A percentile compares a stretch with the other conserved stretches of the same genome.
phyloP scores from a whole-genome alignment of 2,113 vertebrate genomes.

The Cryptomyrus ogoouensis region DNA sequence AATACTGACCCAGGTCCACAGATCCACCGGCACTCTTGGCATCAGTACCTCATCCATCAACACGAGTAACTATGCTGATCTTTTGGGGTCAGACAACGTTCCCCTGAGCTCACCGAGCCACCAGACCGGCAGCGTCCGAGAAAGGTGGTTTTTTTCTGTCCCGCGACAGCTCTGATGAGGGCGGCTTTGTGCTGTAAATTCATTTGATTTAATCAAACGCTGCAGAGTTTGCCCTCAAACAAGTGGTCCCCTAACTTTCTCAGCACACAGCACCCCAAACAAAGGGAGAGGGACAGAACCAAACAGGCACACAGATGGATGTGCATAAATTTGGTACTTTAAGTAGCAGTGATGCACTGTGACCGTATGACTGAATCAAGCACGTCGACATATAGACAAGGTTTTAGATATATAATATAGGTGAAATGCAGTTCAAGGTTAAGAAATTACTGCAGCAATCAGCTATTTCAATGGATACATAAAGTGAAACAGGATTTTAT shows the following conservation, averaged over 20 bases:
- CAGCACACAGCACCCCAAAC: neutral
- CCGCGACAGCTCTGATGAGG: neutral
- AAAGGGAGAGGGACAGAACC: too few relatives aligned
- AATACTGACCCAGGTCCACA: neutral
- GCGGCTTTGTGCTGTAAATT: neutral
- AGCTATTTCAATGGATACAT: neutral
- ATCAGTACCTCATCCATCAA: neutral
- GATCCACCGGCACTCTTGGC: neutral
- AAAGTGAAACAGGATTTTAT: neutral
- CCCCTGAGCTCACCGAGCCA: neutral
- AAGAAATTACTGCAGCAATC: neutral
- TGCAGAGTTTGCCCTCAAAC: neutral
- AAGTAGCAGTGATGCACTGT: neutral
- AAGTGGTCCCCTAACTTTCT: neutral
- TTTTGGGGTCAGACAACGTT: constrained; percentile 2
- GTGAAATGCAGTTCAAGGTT: neutral
- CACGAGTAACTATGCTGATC: neutral
- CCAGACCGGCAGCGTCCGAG: neutral
- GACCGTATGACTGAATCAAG: neutral
- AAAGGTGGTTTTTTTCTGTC: neutral
- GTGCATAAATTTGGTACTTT: neutral
- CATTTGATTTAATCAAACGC: neutral
- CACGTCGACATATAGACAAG: neutral
- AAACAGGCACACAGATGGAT: neutral
- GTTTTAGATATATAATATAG: neutral